Base-by-base conservation (phyloP, 2,888 invertebrate species). In the Incurvaria masculella region DNA sequence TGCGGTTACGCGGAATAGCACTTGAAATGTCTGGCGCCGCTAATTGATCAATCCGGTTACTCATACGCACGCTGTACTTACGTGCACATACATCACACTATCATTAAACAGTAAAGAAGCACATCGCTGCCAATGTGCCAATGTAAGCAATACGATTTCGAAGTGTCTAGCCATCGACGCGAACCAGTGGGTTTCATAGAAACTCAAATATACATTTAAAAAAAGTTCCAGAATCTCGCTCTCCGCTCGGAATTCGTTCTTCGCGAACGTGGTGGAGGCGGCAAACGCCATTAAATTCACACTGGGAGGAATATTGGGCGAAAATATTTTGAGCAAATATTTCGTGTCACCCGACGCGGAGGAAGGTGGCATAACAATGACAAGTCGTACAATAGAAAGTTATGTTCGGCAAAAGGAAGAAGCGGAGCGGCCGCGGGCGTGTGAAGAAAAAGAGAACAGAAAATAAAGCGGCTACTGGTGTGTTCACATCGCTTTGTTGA, bases 341-440 rank as follows among this genome's bases (percentile, higher is more conserved):
- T 59, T 55, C 53, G 54, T 60, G 60, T 59, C 51, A 44, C 49
- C 46, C 43, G 42, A 33, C 11, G 42, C 49, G 17, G 47, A 53
- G 54, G 57, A 41, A 41, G 62, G 63, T 62, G 63, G 64, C 63
- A 65, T 64, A 67, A 66, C 66, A 67, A 66, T 63, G 66, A 64
- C 65, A 62, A 57, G 59, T 63, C 63, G 58, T 67, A 68, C 68
- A 68, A 67, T 67, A 65, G 65, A 67, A 66, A 65, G 64, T 66
- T 64, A 61, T 66, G 65, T 66, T 60, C 60, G 60, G 65, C 65
- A 68, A 68, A 67, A 68, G 60, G 62, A 66, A 65, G 60, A 61
- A 60, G 56, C 59, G 53, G 59, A 61, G 60, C 21, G 21, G 59
- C 59, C 57, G 57, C 46, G 48, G 55, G 57, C 66, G 67, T 66